Evolutionary conservation across 2,888 invertebrate genomes (phyloP).

Genomic region (Adineta ricciae): DNA sequence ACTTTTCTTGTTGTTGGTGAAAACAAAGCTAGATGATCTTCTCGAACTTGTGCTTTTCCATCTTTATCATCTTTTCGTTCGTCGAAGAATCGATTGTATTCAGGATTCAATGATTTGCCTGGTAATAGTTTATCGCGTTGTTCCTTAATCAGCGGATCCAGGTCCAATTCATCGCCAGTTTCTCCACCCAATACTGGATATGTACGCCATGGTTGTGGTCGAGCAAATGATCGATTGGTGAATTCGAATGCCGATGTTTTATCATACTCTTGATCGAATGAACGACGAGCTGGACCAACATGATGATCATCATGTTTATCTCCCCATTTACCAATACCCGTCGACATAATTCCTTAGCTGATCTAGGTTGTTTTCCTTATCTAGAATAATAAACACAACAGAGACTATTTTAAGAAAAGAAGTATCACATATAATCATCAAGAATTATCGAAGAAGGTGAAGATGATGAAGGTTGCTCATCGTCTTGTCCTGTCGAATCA

Average conservation of each 20-base stretch:
- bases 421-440: not conserved
- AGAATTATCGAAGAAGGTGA: not conserved
- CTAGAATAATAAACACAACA: not conserved
- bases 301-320: not conserved
- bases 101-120: not conserved
- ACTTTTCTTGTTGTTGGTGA: not conserved
- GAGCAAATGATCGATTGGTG: not conserved
- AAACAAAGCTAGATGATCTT: not conserved
- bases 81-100: not conserved
- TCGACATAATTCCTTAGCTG: not conserved
- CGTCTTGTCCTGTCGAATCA: not conserved
- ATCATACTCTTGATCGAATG: conserved; percentile 1
- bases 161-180: not conserved
- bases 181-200: not conserved
- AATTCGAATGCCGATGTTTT: not conserved
- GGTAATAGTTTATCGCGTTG: not conserved
- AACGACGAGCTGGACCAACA: not conserved
- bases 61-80: not conserved
- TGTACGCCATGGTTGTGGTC: not conserved
- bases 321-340: not conserved
- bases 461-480: not conserved
- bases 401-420: not conserved
- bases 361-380: not conserved
- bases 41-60: not conserved
- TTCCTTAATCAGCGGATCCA: not conserved